Conservation (phyloP, 2,113 vertebrate species). For the Psittacula cyanocephala region DNA sequence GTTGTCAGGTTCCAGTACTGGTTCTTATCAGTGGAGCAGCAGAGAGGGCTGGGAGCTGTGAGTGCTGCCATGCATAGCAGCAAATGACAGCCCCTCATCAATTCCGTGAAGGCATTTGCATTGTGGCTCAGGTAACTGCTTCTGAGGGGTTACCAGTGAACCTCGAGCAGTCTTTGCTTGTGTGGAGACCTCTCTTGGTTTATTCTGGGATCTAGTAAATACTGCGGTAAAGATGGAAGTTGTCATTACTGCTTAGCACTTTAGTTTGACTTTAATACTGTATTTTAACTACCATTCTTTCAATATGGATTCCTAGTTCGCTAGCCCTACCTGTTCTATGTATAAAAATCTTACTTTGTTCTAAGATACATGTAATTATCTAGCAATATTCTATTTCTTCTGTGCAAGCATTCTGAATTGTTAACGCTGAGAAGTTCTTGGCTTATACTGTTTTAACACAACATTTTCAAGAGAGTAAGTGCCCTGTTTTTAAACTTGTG, state of each 20-base stretch:
- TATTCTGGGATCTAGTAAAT: background rate
- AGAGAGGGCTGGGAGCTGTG: background rate
- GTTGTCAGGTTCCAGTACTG: background rate
- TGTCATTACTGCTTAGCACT: background rate
- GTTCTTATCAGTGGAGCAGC: background rate
- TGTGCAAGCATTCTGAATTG: background rate
- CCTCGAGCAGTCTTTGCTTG: background rate
- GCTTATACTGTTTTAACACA: background rate
- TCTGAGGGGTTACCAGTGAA: background rate
- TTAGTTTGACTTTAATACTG: background rate
- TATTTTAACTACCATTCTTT: background rate
- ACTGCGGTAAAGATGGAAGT: background rate
- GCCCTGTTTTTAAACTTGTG: background rate
- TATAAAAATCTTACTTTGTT: background rate
- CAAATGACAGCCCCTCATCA: background rate
- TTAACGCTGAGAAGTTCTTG: background rate
- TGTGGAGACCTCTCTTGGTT: background rate
- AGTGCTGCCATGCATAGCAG: background rate
- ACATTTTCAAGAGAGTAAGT: background rate
- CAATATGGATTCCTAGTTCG: background rate
- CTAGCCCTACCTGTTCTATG: background rate
- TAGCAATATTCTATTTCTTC: background rate
- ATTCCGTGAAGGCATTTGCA: background rate
- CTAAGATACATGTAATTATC: background rate
- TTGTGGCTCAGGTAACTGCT: background rate